Percentiles rank a stretch among this genome's conserved stretches.
Evolutionary conservation across 2,113 vertebrate species (phyloP).

Genomic region (Numenius arquata): DNA sequence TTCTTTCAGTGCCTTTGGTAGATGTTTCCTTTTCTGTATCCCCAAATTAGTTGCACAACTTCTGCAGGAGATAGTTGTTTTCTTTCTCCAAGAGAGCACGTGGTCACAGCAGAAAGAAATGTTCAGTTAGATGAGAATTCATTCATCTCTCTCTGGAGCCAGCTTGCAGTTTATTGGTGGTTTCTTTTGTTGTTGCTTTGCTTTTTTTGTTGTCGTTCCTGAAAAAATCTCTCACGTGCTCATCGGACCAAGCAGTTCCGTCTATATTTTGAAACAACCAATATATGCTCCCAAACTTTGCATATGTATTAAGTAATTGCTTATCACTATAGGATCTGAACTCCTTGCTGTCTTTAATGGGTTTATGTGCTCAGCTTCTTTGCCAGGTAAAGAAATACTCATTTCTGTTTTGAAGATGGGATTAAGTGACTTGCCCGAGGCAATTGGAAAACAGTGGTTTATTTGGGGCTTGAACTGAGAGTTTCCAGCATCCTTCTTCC

Average conservation of each 20-base stretch:
- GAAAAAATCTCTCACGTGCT: background rate
- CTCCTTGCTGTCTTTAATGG: background rate
- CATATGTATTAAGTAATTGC: background rate
- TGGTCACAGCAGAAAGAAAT: background rate
- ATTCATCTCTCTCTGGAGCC: background rate
- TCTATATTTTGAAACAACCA: background rate
- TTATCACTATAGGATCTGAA: constrained; percentile 23
- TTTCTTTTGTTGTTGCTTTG: background rate
- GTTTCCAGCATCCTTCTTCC: background rate
- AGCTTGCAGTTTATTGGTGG: background rate
- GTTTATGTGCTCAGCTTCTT: background rate
- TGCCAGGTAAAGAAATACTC: background rate
- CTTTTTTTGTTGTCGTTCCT: background rate
- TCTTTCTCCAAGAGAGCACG: background rate
- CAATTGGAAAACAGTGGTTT: background rate
- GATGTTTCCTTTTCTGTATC: background rate
- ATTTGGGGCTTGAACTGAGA: background rate
- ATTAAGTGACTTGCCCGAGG: background rate
- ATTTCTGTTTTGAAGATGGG: background rate
- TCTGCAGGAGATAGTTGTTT: background rate
- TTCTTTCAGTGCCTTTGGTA: background rate
- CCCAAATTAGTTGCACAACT: background rate
- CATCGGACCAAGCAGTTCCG: background rate
- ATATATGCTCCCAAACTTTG: background rate
- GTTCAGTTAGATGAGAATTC: background rate